Evolutionary conservation across 2,888 invertebrate genomes (phyloP).

Genomic region (Tigriopus californicus): DNA sequence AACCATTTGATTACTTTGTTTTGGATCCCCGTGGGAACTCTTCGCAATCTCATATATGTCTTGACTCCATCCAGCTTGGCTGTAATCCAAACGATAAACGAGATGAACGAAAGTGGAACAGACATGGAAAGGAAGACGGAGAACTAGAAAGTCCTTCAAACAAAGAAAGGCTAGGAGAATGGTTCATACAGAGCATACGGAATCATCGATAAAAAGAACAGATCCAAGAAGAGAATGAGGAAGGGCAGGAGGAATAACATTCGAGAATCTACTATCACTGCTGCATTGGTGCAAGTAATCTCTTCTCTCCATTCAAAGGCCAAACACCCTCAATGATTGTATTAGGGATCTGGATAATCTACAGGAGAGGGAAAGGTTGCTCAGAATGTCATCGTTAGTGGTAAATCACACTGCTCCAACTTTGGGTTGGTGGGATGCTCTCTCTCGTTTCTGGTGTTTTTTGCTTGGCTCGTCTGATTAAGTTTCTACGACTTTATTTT

Average conservation of each 20-base stretch:
- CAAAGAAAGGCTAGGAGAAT: conserved; percentile 10
- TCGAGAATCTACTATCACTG: neutral
- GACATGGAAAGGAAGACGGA: conserved; percentile 16
- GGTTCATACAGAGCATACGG: conserved; percentile 8
- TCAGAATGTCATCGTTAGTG: too few species aligned
- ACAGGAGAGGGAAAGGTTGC: too few species aligned
- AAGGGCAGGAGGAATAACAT: conserved; percentile 1
- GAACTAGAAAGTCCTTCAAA: conserved; percentile 7
- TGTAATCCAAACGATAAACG: conserved; percentile 34
- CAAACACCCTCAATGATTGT: too few species aligned
- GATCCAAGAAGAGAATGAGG: too few species aligned
- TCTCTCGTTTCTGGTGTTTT: too few species aligned
- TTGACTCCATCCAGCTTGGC: conserved; percentile 95
- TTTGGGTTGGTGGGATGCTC: too few species aligned
- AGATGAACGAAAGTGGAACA: conserved; percentile 17
- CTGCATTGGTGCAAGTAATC: too few species aligned
- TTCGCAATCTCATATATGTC: conserved; percentile 91
- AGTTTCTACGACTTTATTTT: too few species aligned
- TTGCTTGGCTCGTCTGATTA: too few species aligned
- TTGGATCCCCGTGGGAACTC: conserved; percentile 84
- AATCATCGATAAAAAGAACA: conserved; percentile 13
- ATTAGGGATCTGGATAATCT: too few species aligned
- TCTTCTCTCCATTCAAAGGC: too few species aligned
- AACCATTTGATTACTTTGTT: conserved; percentile 98
- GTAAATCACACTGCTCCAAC: too few species aligned